Conservation (phyloP, 2,888 invertebrate genomes). For the Anaspis maculata region DNA sequence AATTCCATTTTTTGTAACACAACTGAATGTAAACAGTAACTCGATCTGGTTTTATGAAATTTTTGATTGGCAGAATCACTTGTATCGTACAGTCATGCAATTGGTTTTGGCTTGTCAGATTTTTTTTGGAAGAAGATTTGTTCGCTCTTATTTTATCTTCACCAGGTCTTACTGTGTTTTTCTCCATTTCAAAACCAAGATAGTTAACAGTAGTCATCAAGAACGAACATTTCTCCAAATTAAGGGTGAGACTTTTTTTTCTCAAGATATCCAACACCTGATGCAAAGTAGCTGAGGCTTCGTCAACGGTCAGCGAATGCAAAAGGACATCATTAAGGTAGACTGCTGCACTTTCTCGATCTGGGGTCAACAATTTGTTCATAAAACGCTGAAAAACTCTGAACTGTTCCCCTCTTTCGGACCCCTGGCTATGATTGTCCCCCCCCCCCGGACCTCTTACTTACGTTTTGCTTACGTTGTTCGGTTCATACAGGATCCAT, state of each 20-base stretch:
- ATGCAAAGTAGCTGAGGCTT: conserved; percentile 7
- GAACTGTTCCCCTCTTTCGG: no score
- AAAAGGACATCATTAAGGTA: conserved; percentile 18
- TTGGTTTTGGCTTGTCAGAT: no score
- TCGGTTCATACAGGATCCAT: no score
- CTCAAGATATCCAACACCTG: conserved; percentile 11
- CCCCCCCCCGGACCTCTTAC: no score
- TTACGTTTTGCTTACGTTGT: no score
- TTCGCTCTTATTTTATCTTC: conserved; percentile 20
- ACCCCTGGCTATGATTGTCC: no score
- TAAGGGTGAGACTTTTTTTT: conserved; percentile 15
- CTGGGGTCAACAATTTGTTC: conserved; percentile 12
- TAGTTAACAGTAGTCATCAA: conserved; percentile 11
- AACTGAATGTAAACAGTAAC: no score
- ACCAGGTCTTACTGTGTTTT: conserved; percentile 18
- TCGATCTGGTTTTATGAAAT: no score
- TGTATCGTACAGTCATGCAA: no score
- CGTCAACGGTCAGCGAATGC: conserved; percentile 10
- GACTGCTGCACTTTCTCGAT: conserved; percentile 6
- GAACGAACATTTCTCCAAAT: conserved; percentile 15
- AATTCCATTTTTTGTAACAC: no score
- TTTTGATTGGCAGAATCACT: no score
- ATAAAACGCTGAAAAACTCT: conserved; percentile 18
- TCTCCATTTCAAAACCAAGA: conserved; percentile 15
- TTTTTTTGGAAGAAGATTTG: no score